Evolutionary conservation across 2,113 vertebrate genomes (phyloP), one percentile per base, ranked within the genome.

Genomic region (Tyto alba): DNA sequence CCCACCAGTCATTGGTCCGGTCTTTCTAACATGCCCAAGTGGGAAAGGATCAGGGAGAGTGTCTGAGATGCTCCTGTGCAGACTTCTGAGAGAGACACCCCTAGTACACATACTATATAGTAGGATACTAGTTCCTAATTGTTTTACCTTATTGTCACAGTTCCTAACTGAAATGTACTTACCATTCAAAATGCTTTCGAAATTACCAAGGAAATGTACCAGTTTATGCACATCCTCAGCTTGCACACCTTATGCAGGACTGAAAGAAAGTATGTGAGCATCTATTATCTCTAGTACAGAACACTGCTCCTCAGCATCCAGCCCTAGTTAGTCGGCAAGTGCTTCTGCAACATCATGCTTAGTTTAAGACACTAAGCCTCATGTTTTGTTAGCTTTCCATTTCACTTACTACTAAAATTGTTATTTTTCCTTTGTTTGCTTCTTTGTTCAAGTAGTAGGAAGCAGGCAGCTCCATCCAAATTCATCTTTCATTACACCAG

Each of bases 391-490:
- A 62, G n/a, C 16, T 79, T 85, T 86, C 59, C 15, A 5, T 82
- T 89, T 77, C 94, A 77, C 34, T 75, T 48, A 71, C 66, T 84
- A 90, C 34, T 75, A 64, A 94, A 91, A 89, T 45, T 30, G 26
- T 43, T 85, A 11, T 43, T 95, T 78, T 91, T 79, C 50, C 55
- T 77, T 62, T 32, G 32, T 36, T 76, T 76, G 34, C 52, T 95
- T 94, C 59, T 88, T 95, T 93, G 73, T 82, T 90, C 26, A 53
- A 88, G 52, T 59, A 60, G 72, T 66, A 74, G 80, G 81, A 95
- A 89, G 73, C 59, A 48, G 67, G 50, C 68, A 63, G 78, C 62
- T 94, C 91, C 92, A 92, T 64, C 55, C 77, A 92, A 94, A 93
- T 84, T 77, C 52, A 85, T 92, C 62, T 66, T 91, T 91, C 72